Evolutionary conservation across 2,888 invertebrate genomes (phyloP), one percentile per base, ranked within the genome.

Genomic region (Philaethria dido): DNA sequence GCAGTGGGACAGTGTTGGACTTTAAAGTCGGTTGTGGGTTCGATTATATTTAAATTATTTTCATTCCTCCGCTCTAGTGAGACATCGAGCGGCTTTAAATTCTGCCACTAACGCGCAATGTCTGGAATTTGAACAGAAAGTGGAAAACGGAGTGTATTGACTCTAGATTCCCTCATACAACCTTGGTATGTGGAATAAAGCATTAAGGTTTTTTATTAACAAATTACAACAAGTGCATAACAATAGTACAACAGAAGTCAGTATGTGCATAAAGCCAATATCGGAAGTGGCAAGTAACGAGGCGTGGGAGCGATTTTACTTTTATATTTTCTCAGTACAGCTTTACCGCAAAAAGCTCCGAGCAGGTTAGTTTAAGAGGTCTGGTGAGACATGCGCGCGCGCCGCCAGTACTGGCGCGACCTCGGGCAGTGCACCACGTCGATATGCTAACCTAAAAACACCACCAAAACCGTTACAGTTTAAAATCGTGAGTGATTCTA

Each of bases 261-360:
- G 25, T 47, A 45, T 50, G 50, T 50, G 50, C 29, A 60, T 45
- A 60, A 44, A 47, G 8, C 14, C 33, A 18, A 45, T 60, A 47
- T 64, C 47, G 55, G 65, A 57, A 68, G 65, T 47, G 44, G 68
- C 39, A 16, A 50, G 57, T 54, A 36, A 57, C 54, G 42, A 52
- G 47, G 67, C 70, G 86, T 85, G 88, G 84, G 87, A 86, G 82
- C 85, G 82, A 79, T 81, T 86, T 85, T 80, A 83, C 84, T 86
- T 84, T 84, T 84, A 82, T 81, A 50, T 50, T 39, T 57, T 57
- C 64, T 55, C 54, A 33, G 54, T 57, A 64, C 29, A 83, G 85
- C 87, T 85, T 67, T 82, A 85, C 84, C 79, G 84, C 80, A 88
- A 89, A 79, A 88, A 88, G 88, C 86, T 86, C 76, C 71, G 75